Evolutionary conservation across 2,797 vertebrate species (phyloP).

Genomic region (Neomorphus geoffroyi): DNA sequence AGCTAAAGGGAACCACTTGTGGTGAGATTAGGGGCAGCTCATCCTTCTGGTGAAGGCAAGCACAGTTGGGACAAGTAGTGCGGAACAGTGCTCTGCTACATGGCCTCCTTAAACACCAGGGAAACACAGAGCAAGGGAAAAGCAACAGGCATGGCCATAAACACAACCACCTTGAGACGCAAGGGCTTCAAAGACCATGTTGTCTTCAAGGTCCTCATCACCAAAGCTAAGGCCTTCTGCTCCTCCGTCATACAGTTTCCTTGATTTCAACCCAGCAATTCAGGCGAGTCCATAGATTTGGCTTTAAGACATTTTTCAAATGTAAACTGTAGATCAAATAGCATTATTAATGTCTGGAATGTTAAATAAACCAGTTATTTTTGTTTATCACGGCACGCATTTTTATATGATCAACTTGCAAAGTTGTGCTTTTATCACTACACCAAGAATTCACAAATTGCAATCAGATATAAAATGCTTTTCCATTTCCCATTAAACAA

Average conservation of each 20-base stretch:
- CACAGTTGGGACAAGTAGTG: accelerated
- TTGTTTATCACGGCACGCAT: background rate
- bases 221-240: background rate
- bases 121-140: background rate
- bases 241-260: background rate
- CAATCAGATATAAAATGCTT: conserved; percentile 1
- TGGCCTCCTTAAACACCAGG: background rate
- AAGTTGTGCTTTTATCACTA: conserved; percentile 13
- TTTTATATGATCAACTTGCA: background rate
- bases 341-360: background rate
- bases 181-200: background rate
- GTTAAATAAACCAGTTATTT: background rate
- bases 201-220: background rate
- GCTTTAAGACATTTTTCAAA: background rate
- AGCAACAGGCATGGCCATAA: background rate
- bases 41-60: background rate
- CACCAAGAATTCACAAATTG: conserved; percentile 13
- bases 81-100: accelerated
- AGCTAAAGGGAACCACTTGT: background rate
- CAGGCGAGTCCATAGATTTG: background rate
- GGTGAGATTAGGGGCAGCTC: background rate
- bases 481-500: conserved; percentile 42
- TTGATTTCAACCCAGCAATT: background rate
- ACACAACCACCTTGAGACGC: background rate
- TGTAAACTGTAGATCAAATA: background rate